Percentiles rank a stretch among this genome's conserved stretches.
Evolutionary conservation across 1,140 invertebrate species (phyloP).

Genomic region (Calliopsis andreniformis): DNA sequence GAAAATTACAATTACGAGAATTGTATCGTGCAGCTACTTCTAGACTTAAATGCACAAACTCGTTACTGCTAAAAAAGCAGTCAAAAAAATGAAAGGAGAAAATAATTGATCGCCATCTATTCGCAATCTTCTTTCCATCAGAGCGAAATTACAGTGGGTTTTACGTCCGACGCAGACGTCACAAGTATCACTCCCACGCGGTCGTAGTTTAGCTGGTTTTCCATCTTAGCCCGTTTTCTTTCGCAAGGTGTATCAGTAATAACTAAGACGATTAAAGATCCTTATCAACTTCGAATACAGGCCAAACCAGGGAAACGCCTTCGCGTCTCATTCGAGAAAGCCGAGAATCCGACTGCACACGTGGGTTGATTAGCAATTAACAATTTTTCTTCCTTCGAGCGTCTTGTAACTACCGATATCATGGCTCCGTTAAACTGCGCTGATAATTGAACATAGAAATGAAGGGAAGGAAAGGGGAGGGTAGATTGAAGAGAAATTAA

Average conservation of each 20-base stretch:
- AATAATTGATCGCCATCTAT: background rate
- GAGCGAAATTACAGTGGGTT: slow-evolving; percentile 15
- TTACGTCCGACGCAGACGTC: background rate
- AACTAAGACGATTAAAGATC: slow-evolving; percentile 28
- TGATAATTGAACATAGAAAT: background rate
- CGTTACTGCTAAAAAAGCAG: too few species aligned
- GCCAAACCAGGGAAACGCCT: slow-evolving; percentile 27
- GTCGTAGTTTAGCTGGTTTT: slow-evolving; percentile 1
- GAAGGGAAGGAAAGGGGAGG: background rate
- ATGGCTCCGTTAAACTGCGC: background rate
- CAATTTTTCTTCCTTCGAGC: background rate
- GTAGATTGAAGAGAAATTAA: background rate
- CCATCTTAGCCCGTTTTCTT: background rate
- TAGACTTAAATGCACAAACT: too few species aligned
- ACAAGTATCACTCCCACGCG: slow-evolving; percentile 15
- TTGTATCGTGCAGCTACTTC: too few species aligned
- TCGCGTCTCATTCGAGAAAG: slow-evolving; percentile 19
- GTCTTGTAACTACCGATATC: background rate
- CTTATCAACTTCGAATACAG: slow-evolving; percentile 30
- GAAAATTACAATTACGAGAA: too few species aligned
- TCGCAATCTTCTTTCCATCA: slow-evolving; percentile 14
- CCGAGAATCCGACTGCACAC: background rate
- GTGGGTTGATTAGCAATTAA: slow-evolving; percentile 13
- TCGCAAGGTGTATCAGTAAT: slow-evolving; percentile 31
- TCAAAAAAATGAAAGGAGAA: background rate